These are phyloP conservation scores for Petroica traversi DNA, from an alignment of 2,113 vertebrate species.

Conservation along the genomic window DNA sequence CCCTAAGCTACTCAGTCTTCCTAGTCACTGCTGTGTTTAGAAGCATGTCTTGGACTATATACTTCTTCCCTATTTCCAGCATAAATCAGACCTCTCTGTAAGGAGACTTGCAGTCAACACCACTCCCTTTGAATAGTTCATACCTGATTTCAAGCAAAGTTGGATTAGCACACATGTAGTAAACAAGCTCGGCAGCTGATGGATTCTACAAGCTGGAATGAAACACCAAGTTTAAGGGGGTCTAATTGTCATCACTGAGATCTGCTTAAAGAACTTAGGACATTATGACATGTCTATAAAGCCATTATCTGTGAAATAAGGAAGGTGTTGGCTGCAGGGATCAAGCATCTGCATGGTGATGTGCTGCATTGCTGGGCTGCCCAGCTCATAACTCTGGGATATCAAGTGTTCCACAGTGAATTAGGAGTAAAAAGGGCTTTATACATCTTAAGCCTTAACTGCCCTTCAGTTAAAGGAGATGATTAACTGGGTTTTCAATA, in stretches of 20 bases:
- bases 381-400: background rate
- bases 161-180: background rate
- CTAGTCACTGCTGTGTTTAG: background rate
- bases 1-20: background rate
- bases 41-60: background rate
- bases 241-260: background rate
- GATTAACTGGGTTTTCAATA: background rate
- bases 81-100: background rate
- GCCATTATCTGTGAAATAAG: background rate
- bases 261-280: background rate
- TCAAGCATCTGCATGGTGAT: background rate
- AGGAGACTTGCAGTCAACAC: background rate
- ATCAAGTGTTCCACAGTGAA: background rate
- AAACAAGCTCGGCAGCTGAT: background rate
- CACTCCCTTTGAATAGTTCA: background rate
- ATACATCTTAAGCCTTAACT: background rate
- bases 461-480: background rate
- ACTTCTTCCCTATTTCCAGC: background rate
- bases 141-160: background rate
- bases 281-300: background rate
- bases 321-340: background rate
- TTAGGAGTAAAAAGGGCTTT: background rate
- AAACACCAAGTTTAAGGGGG: background rate
- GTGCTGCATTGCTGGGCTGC: background rate
- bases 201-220: background rate